Base-by-base conservation (phyloP, 2,888 invertebrate genomes). In the Drosophila helvetica region DNA sequence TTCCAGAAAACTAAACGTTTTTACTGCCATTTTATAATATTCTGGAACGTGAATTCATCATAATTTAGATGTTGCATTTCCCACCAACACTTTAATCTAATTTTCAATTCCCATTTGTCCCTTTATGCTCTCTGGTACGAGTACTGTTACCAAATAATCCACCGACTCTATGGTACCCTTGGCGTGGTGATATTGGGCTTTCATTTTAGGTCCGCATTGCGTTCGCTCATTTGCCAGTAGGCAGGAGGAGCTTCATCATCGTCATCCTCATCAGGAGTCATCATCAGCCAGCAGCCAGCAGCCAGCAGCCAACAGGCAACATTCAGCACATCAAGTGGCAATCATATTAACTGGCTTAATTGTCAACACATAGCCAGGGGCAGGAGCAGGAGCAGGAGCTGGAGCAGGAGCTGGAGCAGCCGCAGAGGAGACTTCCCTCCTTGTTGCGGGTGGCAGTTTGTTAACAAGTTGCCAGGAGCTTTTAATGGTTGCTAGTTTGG, bases 261-360 rank as follows among this genome's bases (percentile, higher is more conserved):
- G 30, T 42, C 25, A 18, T 33, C 50, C 61, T 51, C 61, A 66
- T 65, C 65, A 66, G 65, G 65, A 66, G 55, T 65, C 65, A 65
- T 66, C 66, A 65, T 65, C 66, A 66, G 66, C 38, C 22, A 50
- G 65, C 65, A 66, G 66, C 43, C 30, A 50, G 65, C 65, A 66
- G 65, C 50, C 27, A 27, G 27, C 27, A 27, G 27, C 27, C 27
- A 27, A 27, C 27, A 27, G 27, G 48, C 64, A 56, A 50, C 66
- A 66, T 55, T 80, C 79, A 73, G 86, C 68, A 77, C 83, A 83
- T 79, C 86, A 86, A 83, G 82, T 86, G 84, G 82, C 86, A 83
- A 83, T 83, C 82, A 83, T 83, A 83, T 83, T 83, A 83, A 83
- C 82, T 81, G 79, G 82, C 77, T 79, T 83, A 83, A 83, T 83